Conservation (phyloP, 2,797 vertebrate species). For the Glyptemys insculpta region DNA sequence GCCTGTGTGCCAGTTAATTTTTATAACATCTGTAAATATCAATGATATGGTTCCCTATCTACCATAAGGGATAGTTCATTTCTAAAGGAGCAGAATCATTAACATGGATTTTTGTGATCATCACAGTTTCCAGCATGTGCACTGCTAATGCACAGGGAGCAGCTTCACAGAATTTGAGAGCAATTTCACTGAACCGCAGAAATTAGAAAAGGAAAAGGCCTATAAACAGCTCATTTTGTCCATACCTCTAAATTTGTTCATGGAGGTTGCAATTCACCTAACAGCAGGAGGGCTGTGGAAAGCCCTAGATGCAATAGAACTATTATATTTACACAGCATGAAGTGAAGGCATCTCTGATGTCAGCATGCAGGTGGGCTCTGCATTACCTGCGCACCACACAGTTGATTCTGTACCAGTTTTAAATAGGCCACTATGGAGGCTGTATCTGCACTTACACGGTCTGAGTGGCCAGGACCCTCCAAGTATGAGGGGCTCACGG, state of each 20-base stretch:
- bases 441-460: not conserved
- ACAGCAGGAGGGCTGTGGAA: not conserved
- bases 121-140: not conserved
- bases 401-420: fast-evolving
- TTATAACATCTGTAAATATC: not conserved
- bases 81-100: not conserved
- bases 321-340: not conserved
- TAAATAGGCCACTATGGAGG: not conserved
- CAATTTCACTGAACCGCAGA: not conserved
- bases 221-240: not conserved
- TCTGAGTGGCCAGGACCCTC: not conserved
- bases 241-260: fast-evolving
- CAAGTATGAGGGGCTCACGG: not conserved
- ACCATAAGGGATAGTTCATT: not conserved
- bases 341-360: fast-evolving
- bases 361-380: fast-evolving
- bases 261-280: not conserved
- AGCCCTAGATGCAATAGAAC: not conserved
- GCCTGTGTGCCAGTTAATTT: not conserved
- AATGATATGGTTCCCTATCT: not conserved
- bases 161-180: not conserved
- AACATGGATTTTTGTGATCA: not conserved
- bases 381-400: not conserved
- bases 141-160: fast-evolving
- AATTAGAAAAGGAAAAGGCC: fast-evolving